Percentiles rank a stretch among this genome's conserved stretches.
phyloP scores from a whole-genome alignment of 2,113 vertebrate genomes.

The Henicopernis longicauda region DNA sequence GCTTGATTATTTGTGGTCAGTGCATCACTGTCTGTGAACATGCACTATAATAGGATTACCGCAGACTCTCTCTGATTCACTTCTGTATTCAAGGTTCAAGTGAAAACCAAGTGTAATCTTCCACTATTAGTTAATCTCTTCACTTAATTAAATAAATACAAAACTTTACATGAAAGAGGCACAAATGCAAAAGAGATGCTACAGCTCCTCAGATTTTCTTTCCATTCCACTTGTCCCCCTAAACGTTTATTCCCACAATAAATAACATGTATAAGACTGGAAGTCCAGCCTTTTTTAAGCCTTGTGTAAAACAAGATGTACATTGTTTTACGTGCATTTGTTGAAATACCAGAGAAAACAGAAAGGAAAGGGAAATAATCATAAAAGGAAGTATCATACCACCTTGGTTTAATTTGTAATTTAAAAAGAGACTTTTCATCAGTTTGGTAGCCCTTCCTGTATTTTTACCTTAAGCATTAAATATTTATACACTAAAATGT shows the following conservation, averaged over 20 bases:
- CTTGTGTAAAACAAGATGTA: not conserved
- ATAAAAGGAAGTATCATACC: not conserved
- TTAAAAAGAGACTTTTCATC: not conserved
- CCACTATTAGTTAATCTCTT: not conserved
- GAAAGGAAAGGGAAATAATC: not conserved
- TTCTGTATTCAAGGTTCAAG: not conserved
- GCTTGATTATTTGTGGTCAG: not conserved
- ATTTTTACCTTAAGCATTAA: not conserved
- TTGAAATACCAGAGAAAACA: not conserved
- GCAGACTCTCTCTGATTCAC: not conserved
- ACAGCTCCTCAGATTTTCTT: not conserved
- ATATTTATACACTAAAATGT: not conserved
- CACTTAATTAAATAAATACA: not conserved
- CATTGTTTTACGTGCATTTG: not conserved
- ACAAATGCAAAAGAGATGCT: not conserved
- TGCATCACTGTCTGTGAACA: not conserved
- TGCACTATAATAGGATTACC: rapidly evolving
- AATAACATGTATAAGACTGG: not conserved
- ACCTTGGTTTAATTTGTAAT: not conserved
- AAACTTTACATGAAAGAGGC: not conserved
- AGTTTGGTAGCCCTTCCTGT: not conserved
- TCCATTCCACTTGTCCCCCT: not conserved
- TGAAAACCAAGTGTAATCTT: not conserved
- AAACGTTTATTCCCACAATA: not conserved
- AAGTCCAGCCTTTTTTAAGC: not conserved